Percentiles rank a stretch among this genome's conserved stretches.
phyloP scores from a whole-genome alignment of 2,888 invertebrate species.

The Theretra japonica region DNA sequence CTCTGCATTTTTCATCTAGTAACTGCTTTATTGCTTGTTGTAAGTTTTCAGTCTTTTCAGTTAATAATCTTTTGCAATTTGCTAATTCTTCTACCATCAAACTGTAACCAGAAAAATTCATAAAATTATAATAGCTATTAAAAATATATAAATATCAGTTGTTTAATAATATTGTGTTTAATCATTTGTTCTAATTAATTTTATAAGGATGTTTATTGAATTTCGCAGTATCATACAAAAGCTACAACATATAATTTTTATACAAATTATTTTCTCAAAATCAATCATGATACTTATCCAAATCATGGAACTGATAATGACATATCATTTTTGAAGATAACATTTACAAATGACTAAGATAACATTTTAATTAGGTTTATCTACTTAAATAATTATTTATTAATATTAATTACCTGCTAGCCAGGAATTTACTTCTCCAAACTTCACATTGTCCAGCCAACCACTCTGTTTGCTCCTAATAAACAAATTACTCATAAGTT shows the following conservation, averaged over 20 bases:
- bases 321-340: background rate
- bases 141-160: background rate
- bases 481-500: conserved; percentile 6
- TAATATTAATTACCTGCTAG: conserved; percentile 88
- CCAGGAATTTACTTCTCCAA: conserved; percentile 98
- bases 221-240: too few relatives aligned
- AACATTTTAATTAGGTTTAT: background rate
- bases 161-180: too few relatives aligned
- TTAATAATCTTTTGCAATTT: conserved; percentile 92
- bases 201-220: too few relatives aligned
- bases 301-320: background rate
- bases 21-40: conserved; percentile 88
- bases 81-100: conserved; percentile 97
- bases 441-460: conserved; percentile 97
- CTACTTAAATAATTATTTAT: background rate
- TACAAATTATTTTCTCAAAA: background rate
- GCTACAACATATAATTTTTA: too few relatives aligned
- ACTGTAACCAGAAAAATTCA: conserved; percentile 77
- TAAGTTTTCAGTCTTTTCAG: conserved; percentile 88
- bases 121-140: background rate
- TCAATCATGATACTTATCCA: background rate
- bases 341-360: background rate
- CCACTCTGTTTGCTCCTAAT: conserved; percentile 94
- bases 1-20: conserved; percentile 88
- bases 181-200: too few relatives aligned